Base-by-base conservation (phyloP, 2,113 vertebrate genomes). In the Ciconia maguari region DNA sequence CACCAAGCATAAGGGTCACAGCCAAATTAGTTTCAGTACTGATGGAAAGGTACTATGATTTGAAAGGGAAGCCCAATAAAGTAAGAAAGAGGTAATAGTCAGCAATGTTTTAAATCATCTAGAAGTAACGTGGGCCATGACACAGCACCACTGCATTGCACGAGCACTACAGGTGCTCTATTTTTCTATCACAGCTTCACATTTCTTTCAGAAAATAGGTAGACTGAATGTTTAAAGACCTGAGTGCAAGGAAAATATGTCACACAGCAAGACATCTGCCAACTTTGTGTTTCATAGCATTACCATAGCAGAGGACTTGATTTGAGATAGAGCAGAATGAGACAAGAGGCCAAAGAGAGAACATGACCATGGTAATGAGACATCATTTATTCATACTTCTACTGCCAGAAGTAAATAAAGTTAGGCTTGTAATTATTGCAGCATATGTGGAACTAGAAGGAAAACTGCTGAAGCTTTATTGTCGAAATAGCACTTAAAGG, bases 401-500 rank as follows among this genome's bases (percentile, higher is more conserved):
- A 93, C 74, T 91, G 80, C 89, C 91, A 91, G 93, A 85, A 92
- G 88, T 93, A 97, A 95, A 96, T 95, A 93, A 89, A 96, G 61
- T 81, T 85, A 44, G 64, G 87, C 42, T 77, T 93, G 78, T 51
- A 96, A 93, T 96, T 95, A 94, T 69, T 88, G 71, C 57, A 65
- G 95, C 61, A 60, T 95, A 89, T 91, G 89, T 79, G 92, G 44
- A 91, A 69, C 62, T 66, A 89, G 91, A 83, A 81, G 61, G 51
- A 92, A 95, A 95, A 83, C 81, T 83, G 61, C 88, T 81, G 85
- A 93, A 97, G 93, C 60, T 89, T 97, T 96, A 93, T 91, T 91
- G 81, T 49, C 81, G 72, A 91, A 91, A 88, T 60, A 92, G 46
- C 68, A 41, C 86, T 94, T 76, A 71, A 95, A 96, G 86, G 62